Evolutionary conservation across 2,113 vertebrate genomes (phyloP).

Genomic region (Tupaia chinensis): DNA sequence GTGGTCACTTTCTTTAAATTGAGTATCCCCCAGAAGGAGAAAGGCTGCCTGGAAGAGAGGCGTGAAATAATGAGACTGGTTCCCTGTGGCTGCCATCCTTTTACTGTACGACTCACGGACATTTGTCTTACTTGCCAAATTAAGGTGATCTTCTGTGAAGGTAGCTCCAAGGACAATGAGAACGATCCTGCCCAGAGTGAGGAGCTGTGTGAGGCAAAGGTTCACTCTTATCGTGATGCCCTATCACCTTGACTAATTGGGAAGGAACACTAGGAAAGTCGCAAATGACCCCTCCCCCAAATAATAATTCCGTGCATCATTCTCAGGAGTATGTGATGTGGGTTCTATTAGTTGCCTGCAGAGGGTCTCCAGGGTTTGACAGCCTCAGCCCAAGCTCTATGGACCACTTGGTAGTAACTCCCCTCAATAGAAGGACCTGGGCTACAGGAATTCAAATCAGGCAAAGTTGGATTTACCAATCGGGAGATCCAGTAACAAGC

Average conservation of each 20-base stretch:
- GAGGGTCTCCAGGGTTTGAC: background rate
- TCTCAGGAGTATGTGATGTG: background rate
- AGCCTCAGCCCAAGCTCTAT: background rate
- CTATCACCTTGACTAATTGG: background rate
- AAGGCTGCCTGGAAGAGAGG: background rate
- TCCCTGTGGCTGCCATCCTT: background rate
- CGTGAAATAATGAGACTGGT: background rate
- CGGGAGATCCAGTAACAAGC: background rate
- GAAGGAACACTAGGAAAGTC: background rate
- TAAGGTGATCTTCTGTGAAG: background rate
- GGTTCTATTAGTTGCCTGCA: background rate
- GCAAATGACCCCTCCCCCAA: background rate
- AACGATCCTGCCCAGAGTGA: background rate
- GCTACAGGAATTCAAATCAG: constrained; percentile 24
- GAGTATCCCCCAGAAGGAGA: background rate
- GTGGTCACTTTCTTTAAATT: background rate
- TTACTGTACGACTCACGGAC: background rate
- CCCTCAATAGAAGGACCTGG: background rate
- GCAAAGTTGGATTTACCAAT: constrained; percentile 6
- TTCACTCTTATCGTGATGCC: background rate
- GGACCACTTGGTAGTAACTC: background rate
- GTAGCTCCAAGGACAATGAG: background rate
- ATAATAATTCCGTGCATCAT: background rate
- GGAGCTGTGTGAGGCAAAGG: background rate
- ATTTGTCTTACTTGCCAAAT: constrained; percentile 1